phyloP scores from a whole-genome alignment of 2,888 invertebrate species.

The Polymixis flavicincta region DNA sequence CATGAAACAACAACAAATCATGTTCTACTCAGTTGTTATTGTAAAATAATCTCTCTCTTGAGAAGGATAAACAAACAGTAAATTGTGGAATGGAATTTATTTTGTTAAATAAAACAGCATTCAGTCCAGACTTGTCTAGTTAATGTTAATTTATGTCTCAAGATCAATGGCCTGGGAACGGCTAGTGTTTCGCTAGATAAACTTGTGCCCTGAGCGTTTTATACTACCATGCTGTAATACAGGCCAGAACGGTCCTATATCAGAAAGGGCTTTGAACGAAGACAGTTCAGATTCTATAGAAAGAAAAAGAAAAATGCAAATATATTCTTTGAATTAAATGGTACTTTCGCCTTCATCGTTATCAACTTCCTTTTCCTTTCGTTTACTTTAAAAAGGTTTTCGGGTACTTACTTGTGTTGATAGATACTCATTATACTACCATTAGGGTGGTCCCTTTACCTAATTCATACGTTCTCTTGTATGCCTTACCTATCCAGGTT shows the following conservation, averaged over 20 bases:
- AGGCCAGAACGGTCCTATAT: not conserved
- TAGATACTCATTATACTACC: slow-evolving; percentile 28
- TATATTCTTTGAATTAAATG: slow-evolving; percentile 2
- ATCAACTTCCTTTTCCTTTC: slow-evolving; percentile 17
- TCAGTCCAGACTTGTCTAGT: slow-evolving; percentile 52
- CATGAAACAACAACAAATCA: slow-evolving; percentile 28
- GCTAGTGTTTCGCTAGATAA: slow-evolving; percentile 53
- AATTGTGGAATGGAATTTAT: slow-evolving; percentile 36
- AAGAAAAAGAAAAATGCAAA: not conserved
- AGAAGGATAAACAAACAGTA: slow-evolving; percentile 42
- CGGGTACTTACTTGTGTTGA: not conserved
- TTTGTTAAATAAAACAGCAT: slow-evolving; percentile 43
- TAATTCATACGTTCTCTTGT: slow-evolving; percentile 12
- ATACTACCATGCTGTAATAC: slow-evolving; percentile 38
- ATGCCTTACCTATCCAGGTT: slow-evolving; percentile 22
- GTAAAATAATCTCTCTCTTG: slow-evolving; percentile 31
- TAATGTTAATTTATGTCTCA: slow-evolving; percentile 59
- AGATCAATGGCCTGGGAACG: slow-evolving; percentile 60
- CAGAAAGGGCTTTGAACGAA: slow-evolving; percentile 29
- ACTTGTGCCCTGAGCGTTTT: slow-evolving; percentile 53
- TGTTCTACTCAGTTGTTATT: slow-evolving; percentile 19
- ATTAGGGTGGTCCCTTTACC: slow-evolving; percentile 15
- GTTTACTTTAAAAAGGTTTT: slow-evolving; percentile 25
- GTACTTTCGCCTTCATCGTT: not conserved
- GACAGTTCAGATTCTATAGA: not conserved